Evolutionary conservation across 2,888 invertebrate genomes (phyloP).

Genomic region (Tetropium fuscum): DNA sequence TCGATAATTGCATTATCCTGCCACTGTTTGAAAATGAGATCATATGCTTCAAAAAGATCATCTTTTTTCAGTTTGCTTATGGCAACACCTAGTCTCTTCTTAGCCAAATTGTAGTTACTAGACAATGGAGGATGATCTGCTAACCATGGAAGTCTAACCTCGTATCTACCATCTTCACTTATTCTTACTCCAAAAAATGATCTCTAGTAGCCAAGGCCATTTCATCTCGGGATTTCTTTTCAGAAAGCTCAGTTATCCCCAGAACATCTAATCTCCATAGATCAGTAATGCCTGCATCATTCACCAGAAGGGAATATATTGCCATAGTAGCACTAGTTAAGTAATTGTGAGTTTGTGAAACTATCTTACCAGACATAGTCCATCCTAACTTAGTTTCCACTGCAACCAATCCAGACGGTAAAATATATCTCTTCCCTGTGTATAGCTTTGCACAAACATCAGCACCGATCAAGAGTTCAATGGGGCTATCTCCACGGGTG

Average conservation of each 20-base stretch:
- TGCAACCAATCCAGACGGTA: too few relatives aligned
- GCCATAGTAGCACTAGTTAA: too few relatives aligned
- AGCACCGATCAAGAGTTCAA: too few relatives aligned
- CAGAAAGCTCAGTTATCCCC: conserved; percentile 25
- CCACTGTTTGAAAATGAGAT: conserved; percentile 26
- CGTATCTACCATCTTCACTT: conserved; percentile 34
- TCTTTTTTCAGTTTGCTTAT: conserved; percentile 21
- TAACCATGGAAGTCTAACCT: conserved; percentile 35
- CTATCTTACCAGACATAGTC: too few relatives aligned
- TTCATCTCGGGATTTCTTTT: conserved; percentile 14
- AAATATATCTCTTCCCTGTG: too few relatives aligned
- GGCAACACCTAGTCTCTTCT: conserved; percentile 25
- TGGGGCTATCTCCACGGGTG: too few relatives aligned
- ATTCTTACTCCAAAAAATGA: conserved; percentile 25
- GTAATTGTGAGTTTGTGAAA: too few relatives aligned
- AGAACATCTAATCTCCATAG: conserved; percentile 29
- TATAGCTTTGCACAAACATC: too few relatives aligned
- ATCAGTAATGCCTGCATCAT: too few relatives aligned
- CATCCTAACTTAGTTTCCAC: too few relatives aligned
- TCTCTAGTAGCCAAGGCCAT: conserved; percentile 24
- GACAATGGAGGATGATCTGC: conserved; percentile 33
- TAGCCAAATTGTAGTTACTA: conserved; percentile 28
- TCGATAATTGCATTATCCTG: conserved; percentile 12
- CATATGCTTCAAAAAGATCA: conserved; percentile 14
- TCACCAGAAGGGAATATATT: too few relatives aligned